phyloP scores from a whole-genome alignment of 2,113 vertebrate genomes.

The Fulica atra region DNA sequence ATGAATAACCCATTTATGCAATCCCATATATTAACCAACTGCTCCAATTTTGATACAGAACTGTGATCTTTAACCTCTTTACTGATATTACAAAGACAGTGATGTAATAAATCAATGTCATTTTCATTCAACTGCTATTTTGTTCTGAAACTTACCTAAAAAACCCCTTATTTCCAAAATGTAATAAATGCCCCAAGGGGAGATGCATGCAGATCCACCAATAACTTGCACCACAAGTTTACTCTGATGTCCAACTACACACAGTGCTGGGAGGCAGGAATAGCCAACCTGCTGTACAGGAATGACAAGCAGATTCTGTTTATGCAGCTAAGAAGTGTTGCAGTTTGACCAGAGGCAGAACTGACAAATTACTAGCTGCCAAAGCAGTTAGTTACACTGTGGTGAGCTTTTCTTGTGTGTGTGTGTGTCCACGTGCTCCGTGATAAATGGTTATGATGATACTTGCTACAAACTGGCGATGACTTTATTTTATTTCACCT shows the following conservation, averaged over 20 bases:
- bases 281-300: conserved; percentile 50
- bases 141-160: background rate
- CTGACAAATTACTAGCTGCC: background rate
- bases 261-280: conserved; percentile 16
- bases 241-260: background rate
- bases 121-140: background rate
- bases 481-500: background rate
- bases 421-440: background rate
- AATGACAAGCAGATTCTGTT: conserved; percentile 38
- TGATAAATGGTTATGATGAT: background rate
- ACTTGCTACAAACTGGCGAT: background rate
- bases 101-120: background rate
- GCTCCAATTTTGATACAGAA: background rate
- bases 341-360: background rate
- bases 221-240: conserved; percentile 3
- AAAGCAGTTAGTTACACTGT: background rate
- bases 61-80: background rate
- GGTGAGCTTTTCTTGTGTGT: background rate
- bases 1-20: background rate
- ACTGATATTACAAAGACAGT: background rate
- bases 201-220: background rate
- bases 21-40: background rate
- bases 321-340: background rate
- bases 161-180: background rate
- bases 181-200: background rate